Evolutionary conservation across 2,797 vertebrate species (phyloP).

Genomic region (Bovichtus diacanthus): DNA sequence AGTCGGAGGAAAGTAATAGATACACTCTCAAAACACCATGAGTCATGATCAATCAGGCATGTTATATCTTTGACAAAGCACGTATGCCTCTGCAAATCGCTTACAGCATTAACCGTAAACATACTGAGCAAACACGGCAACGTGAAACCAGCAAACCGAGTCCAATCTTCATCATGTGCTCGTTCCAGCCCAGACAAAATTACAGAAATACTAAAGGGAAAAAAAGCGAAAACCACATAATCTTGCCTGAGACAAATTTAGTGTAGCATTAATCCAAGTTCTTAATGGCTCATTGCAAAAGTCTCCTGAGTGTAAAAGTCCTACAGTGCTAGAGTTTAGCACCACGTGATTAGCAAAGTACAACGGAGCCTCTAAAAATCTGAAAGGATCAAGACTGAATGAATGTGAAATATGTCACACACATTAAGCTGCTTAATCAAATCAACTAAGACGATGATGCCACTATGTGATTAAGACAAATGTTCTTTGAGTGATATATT

Average conservation of each 20-base stretch:
- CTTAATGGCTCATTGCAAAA: constrained; percentile 35
- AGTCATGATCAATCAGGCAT: constrained; percentile 30
- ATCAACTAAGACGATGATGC: constrained; percentile 6
- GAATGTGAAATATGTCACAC: constrained; percentile 44
- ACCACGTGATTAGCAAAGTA: constrained; percentile 47
- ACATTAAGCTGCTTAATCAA: constrained; percentile 44
- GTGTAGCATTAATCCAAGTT: constrained; percentile 43
- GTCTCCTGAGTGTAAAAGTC: constrained; percentile 30
- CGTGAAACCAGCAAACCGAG: constrained; percentile 51
- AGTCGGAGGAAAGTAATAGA: constrained; percentile 10
- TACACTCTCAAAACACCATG: constrained; percentile 4
- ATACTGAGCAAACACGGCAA: constrained; percentile 38
- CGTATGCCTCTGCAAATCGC: constrained; percentile 15
- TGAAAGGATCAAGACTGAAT: constrained; percentile 36
- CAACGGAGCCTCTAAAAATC: constrained; percentile 30
- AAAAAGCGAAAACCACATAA: constrained; percentile 42
- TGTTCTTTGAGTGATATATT: constrained; percentile 23
- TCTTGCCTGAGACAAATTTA: constrained; percentile 37
- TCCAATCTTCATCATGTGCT: constrained; percentile 67
- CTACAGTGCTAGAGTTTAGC: constrained; percentile 24
- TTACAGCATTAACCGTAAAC: constrained; percentile 17
- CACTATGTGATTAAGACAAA: constrained; percentile 28
- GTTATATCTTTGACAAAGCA: constrained; percentile 24
- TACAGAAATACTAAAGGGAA: constrained; percentile 33
- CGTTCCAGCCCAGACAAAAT: constrained; percentile 30